Evolutionary conservation across 2,888 invertebrate genomes (phyloP).

Genomic region (Leptarthrus brevirostris): DNA sequence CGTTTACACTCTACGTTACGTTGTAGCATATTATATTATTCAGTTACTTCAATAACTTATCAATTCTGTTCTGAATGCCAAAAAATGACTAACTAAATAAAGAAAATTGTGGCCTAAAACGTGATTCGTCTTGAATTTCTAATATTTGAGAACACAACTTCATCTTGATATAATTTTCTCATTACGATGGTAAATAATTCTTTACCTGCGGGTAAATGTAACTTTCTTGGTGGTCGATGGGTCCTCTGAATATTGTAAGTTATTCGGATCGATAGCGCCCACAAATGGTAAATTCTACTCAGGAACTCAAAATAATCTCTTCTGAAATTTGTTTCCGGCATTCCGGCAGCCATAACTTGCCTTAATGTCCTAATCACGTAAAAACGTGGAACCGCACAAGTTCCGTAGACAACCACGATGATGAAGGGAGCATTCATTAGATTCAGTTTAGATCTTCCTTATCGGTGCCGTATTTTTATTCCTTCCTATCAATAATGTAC

Average conservation of each 20-base stretch:
- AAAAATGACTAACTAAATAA: no score
- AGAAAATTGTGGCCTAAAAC: no score
- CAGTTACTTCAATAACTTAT: no score
- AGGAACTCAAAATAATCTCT: slow-evolving; percentile 12
- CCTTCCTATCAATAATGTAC: slow-evolving; percentile 28
- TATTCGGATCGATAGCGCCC: background rate
- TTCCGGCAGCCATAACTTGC: slow-evolving; percentile 17
- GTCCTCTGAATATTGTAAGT: background rate
- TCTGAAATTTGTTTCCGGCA: slow-evolving; percentile 22
- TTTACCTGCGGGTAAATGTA: no score
- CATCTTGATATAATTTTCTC: no score
- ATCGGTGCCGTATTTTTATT: slow-evolving; percentile 22
- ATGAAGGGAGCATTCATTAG: slow-evolving; percentile 21
- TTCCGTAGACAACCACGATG: background rate
- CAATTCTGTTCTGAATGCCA: no score
- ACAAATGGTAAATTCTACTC: slow-evolving; percentile 2
- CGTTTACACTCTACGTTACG: no score
- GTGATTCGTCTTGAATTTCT: no score
- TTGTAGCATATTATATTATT: no score
- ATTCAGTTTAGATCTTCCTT: slow-evolving; percentile 30
- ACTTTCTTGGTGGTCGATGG: no score
- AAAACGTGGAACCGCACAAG: slow-evolving; percentile 9
- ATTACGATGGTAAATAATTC: no score
- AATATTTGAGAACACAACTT: no score
- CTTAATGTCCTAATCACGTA: slow-evolving; percentile 36